Evolutionary conservation across 2,797 vertebrate genomes (phyloP).

Genomic region (Tauraco hartlaubi): DNA sequence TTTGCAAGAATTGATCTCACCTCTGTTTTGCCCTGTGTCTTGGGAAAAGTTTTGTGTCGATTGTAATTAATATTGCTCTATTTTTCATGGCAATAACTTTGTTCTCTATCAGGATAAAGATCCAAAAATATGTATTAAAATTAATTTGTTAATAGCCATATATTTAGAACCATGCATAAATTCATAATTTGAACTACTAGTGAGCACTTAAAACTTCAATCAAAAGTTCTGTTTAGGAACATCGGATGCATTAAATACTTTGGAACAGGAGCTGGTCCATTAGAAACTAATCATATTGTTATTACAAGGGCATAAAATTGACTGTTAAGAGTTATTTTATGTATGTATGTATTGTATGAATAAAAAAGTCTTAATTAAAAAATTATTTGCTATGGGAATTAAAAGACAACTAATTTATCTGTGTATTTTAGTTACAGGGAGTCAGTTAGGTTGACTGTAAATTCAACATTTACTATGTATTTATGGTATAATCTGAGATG

Average conservation of each 20-base stretch:
- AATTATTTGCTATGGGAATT: background rate
- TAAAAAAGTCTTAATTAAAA: constrained; percentile 14
- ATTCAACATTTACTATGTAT: background rate
- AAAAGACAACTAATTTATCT: background rate
- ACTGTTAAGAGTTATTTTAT: background rate
- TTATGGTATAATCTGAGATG: background rate
- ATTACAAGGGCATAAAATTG: background rate
- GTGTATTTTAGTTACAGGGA: background rate
- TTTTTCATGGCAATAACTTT: background rate
- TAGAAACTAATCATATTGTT: background rate
- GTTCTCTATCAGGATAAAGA: background rate
- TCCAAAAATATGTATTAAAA: background rate
- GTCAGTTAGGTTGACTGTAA: background rate
- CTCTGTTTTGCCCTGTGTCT: constrained; percentile 7
- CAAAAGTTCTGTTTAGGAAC: background rate
- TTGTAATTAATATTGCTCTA: constrained; percentile 17
- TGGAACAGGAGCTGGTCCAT: background rate
- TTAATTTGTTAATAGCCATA: background rate
- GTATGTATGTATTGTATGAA: background rate
- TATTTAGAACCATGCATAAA: background rate
- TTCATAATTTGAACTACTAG: background rate
- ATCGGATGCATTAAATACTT: background rate
- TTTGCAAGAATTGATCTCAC: constrained; percentile 15
- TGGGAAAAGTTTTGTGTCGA: background rate
- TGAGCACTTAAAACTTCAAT: background rate